Base-by-base conservation (phyloP, 2,113 vertebrate genomes). In the Falco punctatus region DNA sequence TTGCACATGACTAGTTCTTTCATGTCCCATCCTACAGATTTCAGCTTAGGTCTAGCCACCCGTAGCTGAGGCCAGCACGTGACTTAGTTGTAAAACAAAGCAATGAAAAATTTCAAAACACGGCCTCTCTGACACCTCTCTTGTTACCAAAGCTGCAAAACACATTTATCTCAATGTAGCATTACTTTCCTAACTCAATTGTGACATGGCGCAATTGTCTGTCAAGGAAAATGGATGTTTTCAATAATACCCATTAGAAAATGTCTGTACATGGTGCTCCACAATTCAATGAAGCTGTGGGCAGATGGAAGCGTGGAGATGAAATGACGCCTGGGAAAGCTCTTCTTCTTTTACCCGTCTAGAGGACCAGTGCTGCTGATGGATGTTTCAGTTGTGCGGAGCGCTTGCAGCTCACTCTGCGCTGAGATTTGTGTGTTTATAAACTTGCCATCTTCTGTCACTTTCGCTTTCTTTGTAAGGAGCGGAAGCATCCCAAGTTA, bases 181-280 rank as follows among this genome's bases (percentile, higher is more conserved):
- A 0, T 93, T 86, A 54, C 93, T 58, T 87, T 82, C 71, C 64
- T 90, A 92, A 94, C 67, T 90, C 46, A 48, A 18, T 88, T 81
- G 71, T 49, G 38, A n/a, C 12, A 19, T 26, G 59, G 66, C 5
- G 2, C 64, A 59, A 62, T 55, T 18, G 28, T 88, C 79, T 88
- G 88, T 78, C 79, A 94, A 62, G 64, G 80, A 90, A 93, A 92
- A 97, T 35, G 33, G 59, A 97, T 96, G 86, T 81, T 75, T 97
- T 90, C 96, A 95, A 97, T 97, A 96, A 92, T 75, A n/a, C 2
- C 7, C 20, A 10, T 66, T 67, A 88, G 87, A 57, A 86, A 91
- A 88, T 27, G 26, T 2, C 28, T n/a, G 71, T 66, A 55, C 42
- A 0, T 24, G 59, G 58, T 48, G 57, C 87, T 92, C 38, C 62